Evolutionary conservation across 2,888 invertebrate genomes (phyloP), one percentile per base, ranked within the genome.

Genomic region (Girardia tigrina): DNA sequence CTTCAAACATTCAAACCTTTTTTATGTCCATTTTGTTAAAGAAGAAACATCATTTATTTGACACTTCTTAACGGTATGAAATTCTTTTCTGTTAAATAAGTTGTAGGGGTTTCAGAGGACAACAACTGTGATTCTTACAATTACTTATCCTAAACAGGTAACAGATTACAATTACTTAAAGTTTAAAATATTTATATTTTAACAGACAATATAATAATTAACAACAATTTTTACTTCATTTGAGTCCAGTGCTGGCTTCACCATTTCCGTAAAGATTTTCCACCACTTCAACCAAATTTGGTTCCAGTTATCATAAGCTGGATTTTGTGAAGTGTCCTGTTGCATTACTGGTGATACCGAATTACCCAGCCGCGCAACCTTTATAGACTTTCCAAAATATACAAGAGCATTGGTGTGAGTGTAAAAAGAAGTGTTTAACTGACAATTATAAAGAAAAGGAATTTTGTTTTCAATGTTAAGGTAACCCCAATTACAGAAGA

Each of bases 361-460:
- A 56, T 56, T 56, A 20, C 56, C 56, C n/a, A 56, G 23, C 23
- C n/a, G n/a, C 4, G 56, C 56, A 56, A 23, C 56, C 23, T 56
- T 56, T 20, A 56, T 56, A 56, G 56, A 56, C 4, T 23, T 4
- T n/a, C 56, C 56, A n/a, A 56, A 56, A 56, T 56, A 23, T n/a
- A 56, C 56, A 8, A 56, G n/a, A 20, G 56, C 56, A n/a, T 56
- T 56, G 4, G 56, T 56, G 23, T 56, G 56, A 6, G 56, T 56
- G 23, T 56, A 56, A n/a, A 56, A 56, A 12, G 4, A 6, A 56
- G n/a, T 20, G n/a, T 56, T 56, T 56, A 56, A 56, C 23, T 56
- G 56, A 86, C 97, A 92, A 84, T 98, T 98, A 87, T 97, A 99
- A 78, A 92, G 88, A 86, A 98, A 99, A 20, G 98, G 94, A 80